Percentiles rank a stretch among this genome's conserved stretches.
Evolutionary conservation across 1,140 invertebrate genomes (phyloP).

Genomic region (Dolichoris vasculosae): DNA sequence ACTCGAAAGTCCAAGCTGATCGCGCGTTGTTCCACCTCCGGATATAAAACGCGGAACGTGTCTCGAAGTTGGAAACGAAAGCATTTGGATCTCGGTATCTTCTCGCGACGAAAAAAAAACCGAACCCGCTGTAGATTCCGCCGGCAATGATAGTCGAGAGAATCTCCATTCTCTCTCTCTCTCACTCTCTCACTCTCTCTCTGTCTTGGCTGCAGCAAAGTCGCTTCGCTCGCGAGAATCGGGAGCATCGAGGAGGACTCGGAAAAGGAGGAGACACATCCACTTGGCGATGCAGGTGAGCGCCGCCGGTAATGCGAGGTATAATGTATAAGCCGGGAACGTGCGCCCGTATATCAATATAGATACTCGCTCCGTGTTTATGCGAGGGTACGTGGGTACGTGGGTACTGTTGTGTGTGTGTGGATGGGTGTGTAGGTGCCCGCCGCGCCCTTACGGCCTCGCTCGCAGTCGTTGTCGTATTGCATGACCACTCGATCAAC

Average conservation of each 20-base stretch:
- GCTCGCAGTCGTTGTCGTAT: conserved; percentile 52
- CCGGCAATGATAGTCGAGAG: too few relatives aligned
- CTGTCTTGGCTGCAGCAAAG: too few relatives aligned
- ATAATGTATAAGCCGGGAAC: conserved; percentile 42
- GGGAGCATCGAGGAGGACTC: conserved; percentile 39
- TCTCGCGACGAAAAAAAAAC: neutral
- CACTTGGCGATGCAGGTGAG: conserved; percentile 54
- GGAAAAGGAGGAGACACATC: conserved; percentile 52
- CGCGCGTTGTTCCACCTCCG: too few relatives aligned
- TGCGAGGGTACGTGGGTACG: conserved; percentile 43
- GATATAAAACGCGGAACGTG: neutral
- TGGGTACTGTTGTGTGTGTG: conserved; percentile 32
- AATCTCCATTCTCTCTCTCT: too few relatives aligned
- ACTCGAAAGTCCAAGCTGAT: neutral
- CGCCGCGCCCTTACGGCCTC: neutral
- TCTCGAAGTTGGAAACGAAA: neutral
- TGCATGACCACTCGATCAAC: conserved; percentile 72
- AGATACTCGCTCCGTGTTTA: conserved; percentile 52
- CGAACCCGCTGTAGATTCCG: too few relatives aligned
- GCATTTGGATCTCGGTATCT: neutral
- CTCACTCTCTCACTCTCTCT: too few relatives aligned
- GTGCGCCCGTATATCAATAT: conserved; percentile 57
- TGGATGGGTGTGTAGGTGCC: neutral
- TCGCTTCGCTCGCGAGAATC: neutral
- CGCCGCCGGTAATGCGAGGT: conserved; percentile 59